Evolutionary conservation across 2,888 invertebrate genomes (phyloP), one percentile per base, ranked within the genome.

Genomic region (Melanchra persicariae): DNA sequence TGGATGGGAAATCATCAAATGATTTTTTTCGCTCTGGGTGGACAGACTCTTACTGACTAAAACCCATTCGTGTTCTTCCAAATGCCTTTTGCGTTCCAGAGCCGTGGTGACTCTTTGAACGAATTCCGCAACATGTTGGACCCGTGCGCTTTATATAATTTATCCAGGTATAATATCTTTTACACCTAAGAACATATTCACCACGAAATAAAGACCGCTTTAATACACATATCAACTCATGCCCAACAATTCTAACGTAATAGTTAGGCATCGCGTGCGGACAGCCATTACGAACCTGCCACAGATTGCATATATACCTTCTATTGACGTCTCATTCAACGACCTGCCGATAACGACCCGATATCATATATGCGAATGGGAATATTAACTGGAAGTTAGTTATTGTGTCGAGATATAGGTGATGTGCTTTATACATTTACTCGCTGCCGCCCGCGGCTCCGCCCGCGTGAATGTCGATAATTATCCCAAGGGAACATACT

Each of bases 311-410:
- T 63, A 55, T 34, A 34, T 34, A 64, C 64, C 70, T 19, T 19
- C 6, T 71, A 79, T 84, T 84, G 85, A 86, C 81, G 85, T 83
- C 86, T 86, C 80, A 81, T 77, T 87, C 78, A 70, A 68, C 68
- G 75, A 71, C 60, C 74, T 52, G 26, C 77, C 70, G 78, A 81
- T 78, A 81, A 59, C 81, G 45, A 6, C n/a, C 45, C 15, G 59
- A 68, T 72, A 78, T 69, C 74, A 78, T 74, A 78, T 74, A 66
- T 47, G 67, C 73, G 49, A 57, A 65, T 57, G 47, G 70, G 24
- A 70, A 58, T 61, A 68, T 30, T 49, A 72, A 60, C 55, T 65
- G 47, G 51, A 57, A 68, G 40, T 24, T 37, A 70, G 57, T 75
- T 81, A 51, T 40, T 61, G 54, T 64, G 60, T 51, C 40, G 52